These are phyloP conservation scores for Xenopus laevis DNA, from an alignment of 2,113 vertebrate genomes.

Conservation along the genomic window DNA sequence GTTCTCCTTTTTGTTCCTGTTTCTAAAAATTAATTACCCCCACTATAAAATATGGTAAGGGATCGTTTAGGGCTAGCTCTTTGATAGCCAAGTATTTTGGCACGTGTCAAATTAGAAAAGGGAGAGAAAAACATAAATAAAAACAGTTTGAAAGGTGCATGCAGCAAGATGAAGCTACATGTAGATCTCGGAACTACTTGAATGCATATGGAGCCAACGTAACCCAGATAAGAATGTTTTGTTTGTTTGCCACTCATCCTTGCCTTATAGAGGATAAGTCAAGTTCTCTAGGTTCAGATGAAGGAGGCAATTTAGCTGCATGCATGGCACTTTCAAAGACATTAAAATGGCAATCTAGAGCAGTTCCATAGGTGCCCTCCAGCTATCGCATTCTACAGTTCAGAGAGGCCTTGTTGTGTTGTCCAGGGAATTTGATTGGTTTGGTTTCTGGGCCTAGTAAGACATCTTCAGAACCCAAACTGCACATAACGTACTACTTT, in stretches of 20 bases:
- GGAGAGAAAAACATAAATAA: neutral
- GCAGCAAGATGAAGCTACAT: conserved; percentile 47
- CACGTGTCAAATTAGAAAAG: conserved; percentile 49
- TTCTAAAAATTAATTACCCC: neutral
- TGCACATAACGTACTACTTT: neutral
- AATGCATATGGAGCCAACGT: no score
- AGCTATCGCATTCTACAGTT: neutral
- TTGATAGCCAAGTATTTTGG: conserved; percentile 54
- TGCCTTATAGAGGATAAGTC: neutral
- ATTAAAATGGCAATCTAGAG: neutral
- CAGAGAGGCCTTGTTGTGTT: neutral
- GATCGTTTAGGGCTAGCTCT: conserved; percentile 50
- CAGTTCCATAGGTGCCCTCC: neutral
- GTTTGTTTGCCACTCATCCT: neutral
- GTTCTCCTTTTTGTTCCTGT: conserved; percentile 18
- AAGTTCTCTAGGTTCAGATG: neutral
- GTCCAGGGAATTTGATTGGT: conserved; percentile 21
- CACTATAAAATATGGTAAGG: conserved; percentile 20
- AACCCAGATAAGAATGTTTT: neutral
- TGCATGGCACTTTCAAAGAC: neutral
- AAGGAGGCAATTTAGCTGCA: neutral
- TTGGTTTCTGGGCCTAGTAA: neutral
- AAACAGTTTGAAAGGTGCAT: conserved; percentile 48
- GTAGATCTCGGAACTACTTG: conserved; percentile 17
- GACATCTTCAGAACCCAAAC: conserved; percentile 27